Percentiles rank a stretch among this genome's conserved stretches.
phyloP scores from a whole-genome alignment of 23 tunicate genomes.

The Aplidium turbinatum region DNA sequence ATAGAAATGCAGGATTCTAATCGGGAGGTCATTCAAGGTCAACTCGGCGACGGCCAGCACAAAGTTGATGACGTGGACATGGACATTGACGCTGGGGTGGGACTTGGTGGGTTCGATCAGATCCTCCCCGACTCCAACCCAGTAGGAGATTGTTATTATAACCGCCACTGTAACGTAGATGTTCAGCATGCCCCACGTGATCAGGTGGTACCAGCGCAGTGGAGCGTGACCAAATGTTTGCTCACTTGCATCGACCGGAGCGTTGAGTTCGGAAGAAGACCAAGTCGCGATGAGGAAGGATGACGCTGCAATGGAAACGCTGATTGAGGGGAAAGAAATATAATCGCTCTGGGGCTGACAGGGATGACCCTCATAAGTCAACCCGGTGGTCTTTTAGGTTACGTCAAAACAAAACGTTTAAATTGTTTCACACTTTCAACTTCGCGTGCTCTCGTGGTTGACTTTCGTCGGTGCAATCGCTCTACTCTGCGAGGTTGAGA shows the following conservation, averaged over 20 bases:
- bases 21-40: slow-evolving; percentile 8
- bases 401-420: too few species aligned
- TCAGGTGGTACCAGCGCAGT: slow-evolving; percentile 22
- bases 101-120: slow-evolving; percentile 36
- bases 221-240: too few species aligned
- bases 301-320: background rate
- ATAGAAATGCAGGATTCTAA: slow-evolving; percentile 53
- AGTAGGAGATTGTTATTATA: slow-evolving; percentile 33
- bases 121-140: slow-evolving; percentile 34
- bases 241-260: background rate
- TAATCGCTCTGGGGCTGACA: too few species aligned
- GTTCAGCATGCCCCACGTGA: slow-evolving; percentile 40
- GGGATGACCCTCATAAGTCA: too few species aligned
- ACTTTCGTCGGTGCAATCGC: too few species aligned
- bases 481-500: too few species aligned
- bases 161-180: slow-evolving; percentile 34
- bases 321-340: background rate
- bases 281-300: too few species aligned
- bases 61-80: slow-evolving; percentile 54
- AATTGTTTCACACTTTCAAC: too few species aligned
- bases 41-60: slow-evolving; percentile 45
- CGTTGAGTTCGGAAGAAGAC: too few species aligned
- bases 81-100: slow-evolving; percentile 27
- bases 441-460: too few species aligned
- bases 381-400: too few species aligned